phyloP scores from a whole-genome alignment of 1,140 invertebrate species.

The Zaprionus gabonicus region DNA sequence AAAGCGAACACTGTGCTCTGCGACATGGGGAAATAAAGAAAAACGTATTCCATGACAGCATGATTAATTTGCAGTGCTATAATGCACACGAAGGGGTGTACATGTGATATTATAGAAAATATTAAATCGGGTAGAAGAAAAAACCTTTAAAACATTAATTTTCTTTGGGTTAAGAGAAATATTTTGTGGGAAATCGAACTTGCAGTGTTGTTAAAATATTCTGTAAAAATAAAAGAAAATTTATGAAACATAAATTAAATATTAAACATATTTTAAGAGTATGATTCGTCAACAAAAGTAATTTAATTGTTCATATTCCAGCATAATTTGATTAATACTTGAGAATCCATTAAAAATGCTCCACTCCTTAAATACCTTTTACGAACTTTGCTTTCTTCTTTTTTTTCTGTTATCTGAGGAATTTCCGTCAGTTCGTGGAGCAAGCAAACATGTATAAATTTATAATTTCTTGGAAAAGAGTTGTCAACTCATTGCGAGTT shows the following conservation, averaged over 20 bases:
- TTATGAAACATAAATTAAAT: neutral
- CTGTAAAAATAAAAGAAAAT: neutral
- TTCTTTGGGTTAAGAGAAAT: neutral
- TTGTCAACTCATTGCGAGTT: slow-evolving; percentile 29
- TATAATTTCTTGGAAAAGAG: slow-evolving; percentile 40
- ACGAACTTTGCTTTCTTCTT: neutral
- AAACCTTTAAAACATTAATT: neutral
- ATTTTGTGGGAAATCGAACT: neutral
- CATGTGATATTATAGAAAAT: neutral
- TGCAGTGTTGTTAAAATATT: neutral
- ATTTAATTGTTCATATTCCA: too few relatives aligned
- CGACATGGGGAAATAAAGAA: slow-evolving; percentile 8
- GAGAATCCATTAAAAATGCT: too few relatives aligned
- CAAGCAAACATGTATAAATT: neutral
- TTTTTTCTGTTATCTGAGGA: neutral
- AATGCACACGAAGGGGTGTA: neutral
- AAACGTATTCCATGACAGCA: slow-evolving; percentile 2
- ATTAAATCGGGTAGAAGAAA: neutral
- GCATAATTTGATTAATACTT: too few relatives aligned
- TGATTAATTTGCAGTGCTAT: slow-evolving; percentile 14
- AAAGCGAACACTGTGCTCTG: slow-evolving; percentile 34
- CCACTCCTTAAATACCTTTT: neutral
- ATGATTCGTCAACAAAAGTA: too few relatives aligned
- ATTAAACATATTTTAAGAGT: too few relatives aligned
- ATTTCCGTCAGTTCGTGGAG: slow-evolving; percentile 1